Percentiles rank a stretch among this genome's conserved stretches.
phyloP scores from a whole-genome alignment of 2,888 invertebrate genomes.

The Limnephilus auricula region DNA sequence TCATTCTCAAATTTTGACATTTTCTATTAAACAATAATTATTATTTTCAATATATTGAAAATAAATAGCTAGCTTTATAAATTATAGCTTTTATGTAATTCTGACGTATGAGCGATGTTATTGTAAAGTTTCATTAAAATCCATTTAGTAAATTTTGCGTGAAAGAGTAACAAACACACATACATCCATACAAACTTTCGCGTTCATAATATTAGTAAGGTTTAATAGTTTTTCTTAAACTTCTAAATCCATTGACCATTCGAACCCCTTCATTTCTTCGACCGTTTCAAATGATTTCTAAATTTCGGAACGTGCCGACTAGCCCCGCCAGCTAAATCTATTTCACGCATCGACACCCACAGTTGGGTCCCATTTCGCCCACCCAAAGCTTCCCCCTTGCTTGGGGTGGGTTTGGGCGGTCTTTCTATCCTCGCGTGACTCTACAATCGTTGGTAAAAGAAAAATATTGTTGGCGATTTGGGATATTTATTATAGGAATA shows the following conservation, averaged over 20 bases:
- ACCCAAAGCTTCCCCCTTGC: conserved; percentile 22
- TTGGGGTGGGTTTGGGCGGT: not conserved
- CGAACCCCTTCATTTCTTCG: not conserved
- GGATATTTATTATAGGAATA: not conserved
- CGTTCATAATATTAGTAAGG: too few species aligned
- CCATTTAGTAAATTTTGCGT: too few species aligned
- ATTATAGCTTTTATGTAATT: too few species aligned
- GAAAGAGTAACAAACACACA: too few species aligned
- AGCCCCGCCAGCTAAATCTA: conserved; percentile 63
- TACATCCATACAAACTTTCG: too few species aligned
- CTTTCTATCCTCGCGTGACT: not conserved
- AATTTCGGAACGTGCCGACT: conserved; percentile 25
- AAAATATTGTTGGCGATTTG: not conserved
- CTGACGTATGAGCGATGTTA: too few species aligned
- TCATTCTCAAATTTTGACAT: too few species aligned
- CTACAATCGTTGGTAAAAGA: not conserved
- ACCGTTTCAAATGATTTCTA: not conserved
- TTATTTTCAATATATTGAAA: too few species aligned
- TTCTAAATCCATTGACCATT: not conserved
- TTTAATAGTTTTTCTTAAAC: not conserved
- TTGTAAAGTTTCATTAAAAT: too few species aligned
- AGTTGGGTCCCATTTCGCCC: conserved; percentile 62
- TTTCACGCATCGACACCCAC: conserved; percentile 67
- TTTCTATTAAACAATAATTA: too few species aligned
- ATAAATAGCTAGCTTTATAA: too few species aligned